phyloP scores from a whole-genome alignment of 1,140 invertebrate species.

The Palaemon carinicauda region DNA sequence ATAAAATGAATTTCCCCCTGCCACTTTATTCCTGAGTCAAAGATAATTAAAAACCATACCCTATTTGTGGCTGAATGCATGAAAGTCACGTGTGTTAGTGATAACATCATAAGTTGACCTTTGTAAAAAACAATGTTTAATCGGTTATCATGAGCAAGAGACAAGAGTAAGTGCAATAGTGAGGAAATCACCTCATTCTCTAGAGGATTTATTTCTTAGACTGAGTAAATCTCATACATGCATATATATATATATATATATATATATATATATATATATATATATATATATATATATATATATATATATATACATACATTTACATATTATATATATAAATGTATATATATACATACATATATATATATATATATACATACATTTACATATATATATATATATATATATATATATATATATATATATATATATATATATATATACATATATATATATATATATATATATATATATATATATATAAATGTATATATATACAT shows the following conservation, averaged over 20 bases:
- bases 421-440: conserved; percentile 10
- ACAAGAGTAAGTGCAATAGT: too few species aligned
- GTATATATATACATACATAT: conserved; percentile 29
- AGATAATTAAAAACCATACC: too few species aligned
- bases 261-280: conserved; percentile 43
- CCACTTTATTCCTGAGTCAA: too few species aligned
- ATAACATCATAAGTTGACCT: too few species aligned
- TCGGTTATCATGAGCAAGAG: too few species aligned
- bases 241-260: conserved; percentile 32
- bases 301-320: conserved; percentile 34
- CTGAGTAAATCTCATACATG: too few species aligned
- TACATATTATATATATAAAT: conserved; percentile 32
- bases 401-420: conserved; percentile 26
- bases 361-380: conserved; percentile 7
- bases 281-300: conserved; percentile 41
- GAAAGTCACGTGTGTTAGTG: too few species aligned
- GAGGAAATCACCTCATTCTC: too few species aligned
- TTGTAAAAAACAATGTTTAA: too few species aligned
- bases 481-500: not conserved
- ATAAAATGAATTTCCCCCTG: too few species aligned
- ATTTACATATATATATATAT: conserved; percentile 8
- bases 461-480: not conserved
- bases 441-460: conserved; percentile 7
- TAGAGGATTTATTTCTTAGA: too few species aligned
- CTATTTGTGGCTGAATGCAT: too few species aligned